Percentiles rank a stretch among this genome's conserved stretches.
Conservation (phyloP, 2,888 invertebrate species). For the Chloroclystis v-ata region DNA sequence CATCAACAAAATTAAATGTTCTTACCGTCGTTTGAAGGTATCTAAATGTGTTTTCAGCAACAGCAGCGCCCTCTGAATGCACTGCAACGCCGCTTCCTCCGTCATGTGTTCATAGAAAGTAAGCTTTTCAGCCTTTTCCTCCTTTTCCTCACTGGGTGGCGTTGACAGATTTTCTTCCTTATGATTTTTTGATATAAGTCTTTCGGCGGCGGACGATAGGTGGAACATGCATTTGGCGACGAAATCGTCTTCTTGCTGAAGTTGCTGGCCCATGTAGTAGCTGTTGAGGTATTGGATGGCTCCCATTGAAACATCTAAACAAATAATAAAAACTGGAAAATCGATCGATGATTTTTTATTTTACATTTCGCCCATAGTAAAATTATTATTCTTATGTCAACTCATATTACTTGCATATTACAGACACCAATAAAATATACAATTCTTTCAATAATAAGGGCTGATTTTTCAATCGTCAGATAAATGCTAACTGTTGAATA, state of each 20-base stretch:
- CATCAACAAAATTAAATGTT: background rate
- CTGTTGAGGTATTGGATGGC: slow-evolving; percentile 96
- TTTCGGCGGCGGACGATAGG: slow-evolving; percentile 88
- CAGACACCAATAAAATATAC: no score
- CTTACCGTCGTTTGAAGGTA: slow-evolving; percentile 88
- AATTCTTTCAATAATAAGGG: no score
- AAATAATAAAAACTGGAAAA: slow-evolving; percentile 13
- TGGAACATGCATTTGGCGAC: slow-evolving; percentile 96
- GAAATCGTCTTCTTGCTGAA: slow-evolving; percentile 95
- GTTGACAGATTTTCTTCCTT: slow-evolving; percentile 38
- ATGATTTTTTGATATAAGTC: slow-evolving; percentile 70
- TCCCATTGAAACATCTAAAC: slow-evolving; percentile 93
- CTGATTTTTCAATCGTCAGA: no score
- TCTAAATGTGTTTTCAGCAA: slow-evolving; percentile 95
- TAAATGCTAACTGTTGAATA: no score
- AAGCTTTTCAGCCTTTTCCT: slow-evolving; percentile 62
- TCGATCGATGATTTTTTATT: background rate
- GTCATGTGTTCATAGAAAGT: slow-evolving; percentile 73
- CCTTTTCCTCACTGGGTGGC: slow-evolving; percentile 38
- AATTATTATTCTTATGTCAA: no score
- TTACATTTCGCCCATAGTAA: no score
- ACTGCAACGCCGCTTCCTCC: slow-evolving; percentile 89
- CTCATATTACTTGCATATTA: no score
- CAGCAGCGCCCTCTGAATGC: slow-evolving; percentile 92
- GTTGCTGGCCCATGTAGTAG: slow-evolving; percentile 94